Percentiles rank a stretch among this genome's conserved stretches.
phyloP scores from a whole-genome alignment of 2,797 vertebrate species.

The Microctenopoma steveboyesi region DNA sequence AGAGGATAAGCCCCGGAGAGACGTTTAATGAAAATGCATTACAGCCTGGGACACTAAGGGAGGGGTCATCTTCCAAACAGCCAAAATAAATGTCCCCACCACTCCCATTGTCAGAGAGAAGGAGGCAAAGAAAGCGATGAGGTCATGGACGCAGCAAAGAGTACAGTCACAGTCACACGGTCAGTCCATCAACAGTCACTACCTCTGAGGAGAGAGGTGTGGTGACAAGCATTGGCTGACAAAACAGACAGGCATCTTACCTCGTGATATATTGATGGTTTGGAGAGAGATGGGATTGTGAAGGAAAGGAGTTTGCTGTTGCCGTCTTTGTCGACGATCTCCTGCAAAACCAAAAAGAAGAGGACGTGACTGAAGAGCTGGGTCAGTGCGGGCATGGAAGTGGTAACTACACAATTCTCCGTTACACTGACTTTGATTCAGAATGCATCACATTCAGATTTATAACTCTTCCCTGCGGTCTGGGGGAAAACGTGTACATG shows the following conservation, averaged over 20 bases:
- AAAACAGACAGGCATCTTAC: slow-evolving; percentile 73
- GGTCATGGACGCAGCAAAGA: not conserved
- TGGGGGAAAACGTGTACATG: no score
- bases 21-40: slow-evolving; percentile 39
- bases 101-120: not conserved
- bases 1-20: not conserved
- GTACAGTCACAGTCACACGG: no score
- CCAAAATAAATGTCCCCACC: slow-evolving; percentile 3
- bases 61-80: slow-evolving; percentile 27
- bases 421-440: not conserved
- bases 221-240: not conserved
- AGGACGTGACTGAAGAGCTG: slow-evolving; percentile 17
- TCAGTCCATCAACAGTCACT: not conserved
- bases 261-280: slow-evolving; percentile 98
- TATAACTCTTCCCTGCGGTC: not conserved
- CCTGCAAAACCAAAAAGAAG: slow-evolving; percentile 81
- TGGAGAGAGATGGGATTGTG: slow-evolving; percentile 97
- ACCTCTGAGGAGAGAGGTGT: not conserved
- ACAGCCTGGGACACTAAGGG: not conserved
- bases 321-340: slow-evolving; percentile 98
- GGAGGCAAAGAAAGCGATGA: not conserved
- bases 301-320: slow-evolving; percentile 98
- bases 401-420: not conserved
- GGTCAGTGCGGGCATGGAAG: not conserved
- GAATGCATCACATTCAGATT: not conserved